These are phyloP conservation scores for Strix aluco DNA, from an alignment of 2,113 vertebrate species.

Conservation along the genomic window DNA sequence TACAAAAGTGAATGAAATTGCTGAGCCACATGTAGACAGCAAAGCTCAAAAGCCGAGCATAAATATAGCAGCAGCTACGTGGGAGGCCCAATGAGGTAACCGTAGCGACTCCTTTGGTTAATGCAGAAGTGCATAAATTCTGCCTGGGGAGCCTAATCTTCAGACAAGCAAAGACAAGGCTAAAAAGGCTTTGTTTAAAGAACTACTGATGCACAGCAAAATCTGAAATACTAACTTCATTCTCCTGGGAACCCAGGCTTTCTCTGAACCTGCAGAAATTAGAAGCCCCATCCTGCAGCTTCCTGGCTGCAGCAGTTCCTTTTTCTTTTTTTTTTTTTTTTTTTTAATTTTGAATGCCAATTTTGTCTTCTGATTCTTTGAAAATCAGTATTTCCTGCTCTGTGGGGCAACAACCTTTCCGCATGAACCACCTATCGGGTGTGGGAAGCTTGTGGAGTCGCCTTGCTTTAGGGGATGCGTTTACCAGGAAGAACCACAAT, in stretches of 20 bases:
- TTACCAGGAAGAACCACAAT: not conserved
- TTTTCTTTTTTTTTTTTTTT: not conserved
- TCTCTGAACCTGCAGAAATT: not conserved
- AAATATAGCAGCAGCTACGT: conserved; percentile 17
- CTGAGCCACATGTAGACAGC: conserved; percentile 7
- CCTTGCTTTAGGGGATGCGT: not conserved
- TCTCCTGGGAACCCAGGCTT: not conserved
- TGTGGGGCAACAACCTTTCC: not conserved
- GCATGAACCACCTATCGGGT: not conserved
- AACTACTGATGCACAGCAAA: not conserved
- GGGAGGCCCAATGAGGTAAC: conserved; percentile 50
- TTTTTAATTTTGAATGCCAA: not conserved
- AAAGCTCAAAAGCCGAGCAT: not conserved
- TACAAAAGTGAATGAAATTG: not conserved
- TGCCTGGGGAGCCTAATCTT: not conserved
- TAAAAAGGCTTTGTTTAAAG: not conserved
- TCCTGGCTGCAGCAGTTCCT: not conserved
- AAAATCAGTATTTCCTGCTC: not conserved
- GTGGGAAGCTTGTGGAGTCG: not conserved
- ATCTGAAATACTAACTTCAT: not conserved
- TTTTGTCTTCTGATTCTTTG: not conserved
- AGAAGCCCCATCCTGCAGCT: not conserved
- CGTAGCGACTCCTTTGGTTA: not conserved
- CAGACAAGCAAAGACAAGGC: conserved; percentile 5
- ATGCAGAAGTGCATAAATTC: conserved; percentile 8